Conservation (phyloP, 2,888 invertebrate species). For the Leptinotarsa rubiginosa region DNA sequence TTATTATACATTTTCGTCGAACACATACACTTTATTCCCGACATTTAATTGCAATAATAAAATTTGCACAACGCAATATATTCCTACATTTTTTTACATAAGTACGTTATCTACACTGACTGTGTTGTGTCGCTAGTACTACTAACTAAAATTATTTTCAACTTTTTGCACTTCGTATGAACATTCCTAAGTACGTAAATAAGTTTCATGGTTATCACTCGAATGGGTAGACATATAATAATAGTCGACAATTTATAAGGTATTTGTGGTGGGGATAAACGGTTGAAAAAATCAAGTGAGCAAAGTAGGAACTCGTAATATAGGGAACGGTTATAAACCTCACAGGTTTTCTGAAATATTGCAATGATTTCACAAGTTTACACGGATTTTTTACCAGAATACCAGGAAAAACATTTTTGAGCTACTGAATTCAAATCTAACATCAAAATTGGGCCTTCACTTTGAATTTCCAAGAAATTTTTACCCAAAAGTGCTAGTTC, state of each 20-base stretch:
- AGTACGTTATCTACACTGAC: conserved; percentile 62
- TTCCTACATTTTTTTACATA: conserved; percentile 53
- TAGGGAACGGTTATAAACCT: neutral
- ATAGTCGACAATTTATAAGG: neutral
- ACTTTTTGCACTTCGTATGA: conserved; percentile 50
- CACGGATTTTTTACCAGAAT: neutral
- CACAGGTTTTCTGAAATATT: neutral
- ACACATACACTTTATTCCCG: conserved; percentile 57
- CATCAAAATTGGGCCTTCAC: too few species aligned
- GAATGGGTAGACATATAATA: conserved; percentile 3
- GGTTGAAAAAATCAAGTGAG: neutral
- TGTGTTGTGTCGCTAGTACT: conserved; percentile 45
- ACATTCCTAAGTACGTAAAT: conserved; percentile 45
- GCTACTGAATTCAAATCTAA: too few species aligned
- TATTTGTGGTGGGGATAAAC: neutral
- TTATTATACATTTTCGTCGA: conserved; percentile 60
- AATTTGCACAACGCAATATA: conserved; percentile 49
- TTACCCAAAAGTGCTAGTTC: too few species aligned
- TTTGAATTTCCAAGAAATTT: too few species aligned
- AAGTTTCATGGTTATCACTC: neutral
- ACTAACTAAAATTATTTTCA: conserved; percentile 45
- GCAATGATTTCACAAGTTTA: neutral
- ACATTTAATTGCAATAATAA: conserved; percentile 58
- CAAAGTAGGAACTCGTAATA: neutral
- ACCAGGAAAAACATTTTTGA: neutral